Percentiles rank a stretch among this genome's conserved stretches.
phyloP scores from a whole-genome alignment of 1,140 invertebrate species.

The Zaprionus ghesquierei region DNA sequence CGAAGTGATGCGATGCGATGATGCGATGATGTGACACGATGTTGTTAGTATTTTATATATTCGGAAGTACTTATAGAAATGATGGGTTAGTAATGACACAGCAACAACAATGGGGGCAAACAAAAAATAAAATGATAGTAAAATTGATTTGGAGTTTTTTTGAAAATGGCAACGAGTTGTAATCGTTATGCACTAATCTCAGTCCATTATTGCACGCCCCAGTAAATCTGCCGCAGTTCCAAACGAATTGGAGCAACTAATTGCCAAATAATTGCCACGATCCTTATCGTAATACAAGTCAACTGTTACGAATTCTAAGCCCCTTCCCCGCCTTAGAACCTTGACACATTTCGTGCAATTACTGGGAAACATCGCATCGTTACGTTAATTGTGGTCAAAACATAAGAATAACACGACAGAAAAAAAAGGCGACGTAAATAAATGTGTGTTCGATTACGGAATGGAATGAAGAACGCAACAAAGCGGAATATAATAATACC shows the following conservation, averaged over 20 bases:
- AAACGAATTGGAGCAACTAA: slow-evolving; percentile 25
- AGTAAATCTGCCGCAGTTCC: neutral
- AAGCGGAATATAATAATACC: neutral
- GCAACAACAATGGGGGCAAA: neutral
- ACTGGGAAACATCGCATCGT: neutral
- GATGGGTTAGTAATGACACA: neutral
- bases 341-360: slow-evolving; percentile 29
- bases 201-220: neutral
- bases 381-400: slow-evolving; percentile 9
- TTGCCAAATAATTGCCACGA: slow-evolving; percentile 24
- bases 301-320: slow-evolving; percentile 1
- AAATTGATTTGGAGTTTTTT: neutral
- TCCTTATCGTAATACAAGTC: slow-evolving; percentile 6
- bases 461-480: neutral
- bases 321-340: no score
- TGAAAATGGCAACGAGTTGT: neutral
- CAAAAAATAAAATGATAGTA: neutral
- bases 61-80: slow-evolving; percentile 44
- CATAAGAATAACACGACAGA: neutral
- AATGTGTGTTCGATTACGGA: neutral
- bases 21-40: slow-evolving; percentile 4
- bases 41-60: slow-evolving; percentile 29
- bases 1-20: neutral
- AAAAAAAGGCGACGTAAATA: neutral
- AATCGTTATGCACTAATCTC: neutral